Evolutionary conservation across 2,888 invertebrate species (phyloP), one percentile per base, ranked within the genome.

Genomic region (Acrobasis suavella): DNA sequence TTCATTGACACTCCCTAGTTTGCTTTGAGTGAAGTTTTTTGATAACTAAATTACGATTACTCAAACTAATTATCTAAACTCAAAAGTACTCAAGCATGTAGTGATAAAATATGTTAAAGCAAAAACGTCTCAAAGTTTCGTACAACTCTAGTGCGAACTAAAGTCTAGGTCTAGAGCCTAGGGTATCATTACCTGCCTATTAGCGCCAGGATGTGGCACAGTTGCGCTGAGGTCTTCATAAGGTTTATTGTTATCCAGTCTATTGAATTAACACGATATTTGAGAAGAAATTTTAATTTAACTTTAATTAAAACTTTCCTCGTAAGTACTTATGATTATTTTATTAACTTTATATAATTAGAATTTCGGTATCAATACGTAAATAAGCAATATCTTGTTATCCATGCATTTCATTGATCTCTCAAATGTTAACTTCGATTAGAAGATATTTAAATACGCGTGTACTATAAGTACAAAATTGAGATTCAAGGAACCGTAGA

Each of bases 141-240:
- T 32, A 32, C 32, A 32, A 32, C 32, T 32, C 32, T 32, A 5
- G 89, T 89, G 89, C 87, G 17, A 22, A 46, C 56, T 42, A 42
- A 42, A 17, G 87, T 81, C 86, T 80, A 75, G 80, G 75, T 78
- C 80, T 83, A 85, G 82, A 83, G 83, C 82, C 71, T 68, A 74
- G 72, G 72, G 77, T 76, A 77, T 87, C 85, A 86, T 84, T 83
- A 85, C 81, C 81, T 75, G 78, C 71, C 79, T 78, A 85, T 87
- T 85, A 85, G 76, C 76, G 69, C 68, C 77, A 86, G 87, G 86
- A 88, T 85, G 76, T 86, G 83, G 73, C 89, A 87, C 78, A 84
- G 83, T 87, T 88, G 82, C 73, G 67, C 67, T 64, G 67, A 68
- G 52, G 9, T 55, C 55, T 56, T 56, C 16, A 59, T 50, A 50